Conservation (phyloP, 2,797 vertebrate species). For the Ceyx erithaca region DNA sequence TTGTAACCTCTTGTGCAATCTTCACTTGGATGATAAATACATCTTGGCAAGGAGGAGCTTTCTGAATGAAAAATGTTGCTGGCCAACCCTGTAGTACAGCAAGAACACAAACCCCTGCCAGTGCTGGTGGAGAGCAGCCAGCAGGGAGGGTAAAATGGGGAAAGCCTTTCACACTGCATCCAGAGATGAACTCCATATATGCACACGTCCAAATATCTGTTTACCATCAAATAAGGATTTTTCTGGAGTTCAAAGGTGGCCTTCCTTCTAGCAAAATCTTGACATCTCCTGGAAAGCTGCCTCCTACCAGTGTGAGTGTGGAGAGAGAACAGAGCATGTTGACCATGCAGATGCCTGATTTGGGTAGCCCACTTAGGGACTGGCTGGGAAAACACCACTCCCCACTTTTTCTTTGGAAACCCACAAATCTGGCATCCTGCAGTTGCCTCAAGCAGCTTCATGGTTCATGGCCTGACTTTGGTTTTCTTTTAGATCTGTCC, state of each 20-base stretch:
- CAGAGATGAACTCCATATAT: neutral
- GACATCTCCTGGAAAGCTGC: neutral
- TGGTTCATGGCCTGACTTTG: neutral
- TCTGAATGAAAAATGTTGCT: conserved; percentile 67
- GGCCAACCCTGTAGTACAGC: conserved; percentile 52
- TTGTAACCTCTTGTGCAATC: conserved; percentile 54
- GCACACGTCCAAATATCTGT: conserved; percentile 15
- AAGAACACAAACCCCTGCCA: conserved; percentile 45
- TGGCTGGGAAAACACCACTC: neutral
- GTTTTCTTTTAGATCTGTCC: conserved; percentile 3
- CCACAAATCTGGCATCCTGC: neutral
- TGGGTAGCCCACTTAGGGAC: neutral
- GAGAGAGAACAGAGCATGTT: neutral
- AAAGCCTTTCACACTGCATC: conserved; percentile 19
- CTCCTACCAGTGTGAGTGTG: neutral
- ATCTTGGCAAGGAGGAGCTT: conserved; percentile 46
- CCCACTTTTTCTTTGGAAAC: neutral
- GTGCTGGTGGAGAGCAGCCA: neutral
- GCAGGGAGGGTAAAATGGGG: conserved; percentile 20
- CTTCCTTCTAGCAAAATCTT: conserved; percentile 1
- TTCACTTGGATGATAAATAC: conserved; percentile 56
- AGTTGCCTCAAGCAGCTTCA: neutral
- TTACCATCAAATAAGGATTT: conserved; percentile 35
- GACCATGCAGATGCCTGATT: neutral
- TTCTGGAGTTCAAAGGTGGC: neutral